phyloP scores from a whole-genome alignment of 2,113 vertebrate genomes.

The Boulengeromyrus knoepffleri region DNA sequence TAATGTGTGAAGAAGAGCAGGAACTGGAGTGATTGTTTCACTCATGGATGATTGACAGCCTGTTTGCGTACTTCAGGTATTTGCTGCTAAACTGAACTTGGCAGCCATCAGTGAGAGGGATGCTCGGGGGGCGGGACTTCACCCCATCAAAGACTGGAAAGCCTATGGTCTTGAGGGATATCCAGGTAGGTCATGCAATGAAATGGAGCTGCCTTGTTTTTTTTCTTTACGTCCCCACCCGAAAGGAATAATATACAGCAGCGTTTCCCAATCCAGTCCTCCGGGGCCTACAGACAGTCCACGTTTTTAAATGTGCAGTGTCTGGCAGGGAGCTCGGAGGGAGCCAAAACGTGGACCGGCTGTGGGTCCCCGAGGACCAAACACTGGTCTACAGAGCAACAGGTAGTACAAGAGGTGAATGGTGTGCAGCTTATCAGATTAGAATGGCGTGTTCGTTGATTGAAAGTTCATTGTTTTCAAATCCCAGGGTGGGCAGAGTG shows the following conservation, averaged over 20 bases:
- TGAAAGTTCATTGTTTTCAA: background rate
- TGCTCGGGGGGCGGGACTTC: slow-evolving; percentile 57
- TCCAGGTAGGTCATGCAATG: slow-evolving; percentile 6
- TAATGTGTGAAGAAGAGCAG: slow-evolving; percentile 29
- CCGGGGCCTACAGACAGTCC: background rate
- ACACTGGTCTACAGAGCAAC: background rate
- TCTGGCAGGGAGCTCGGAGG: too few species aligned
- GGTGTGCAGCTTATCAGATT: background rate
- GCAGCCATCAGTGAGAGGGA: slow-evolving; percentile 60
- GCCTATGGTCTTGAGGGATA: slow-evolving; percentile 64
- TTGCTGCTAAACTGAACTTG: slow-evolving; percentile 45
- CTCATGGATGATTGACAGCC: background rate
- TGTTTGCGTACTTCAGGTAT: background rate
- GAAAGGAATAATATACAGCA: background rate
- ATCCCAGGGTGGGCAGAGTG: background rate
- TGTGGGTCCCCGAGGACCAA: background rate
- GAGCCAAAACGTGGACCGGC: background rate
- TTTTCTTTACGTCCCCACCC: background rate
- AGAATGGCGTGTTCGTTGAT: background rate
- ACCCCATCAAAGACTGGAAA: slow-evolving; percentile 63
- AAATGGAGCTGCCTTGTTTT: background rate
- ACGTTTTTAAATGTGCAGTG: background rate
- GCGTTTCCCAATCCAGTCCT: background rate
- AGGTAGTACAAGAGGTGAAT: background rate
- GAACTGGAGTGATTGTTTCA: slow-evolving; percentile 1